Base-by-base conservation (phyloP, 2,888 invertebrate species). In the Parasteatoda lunata region DNA sequence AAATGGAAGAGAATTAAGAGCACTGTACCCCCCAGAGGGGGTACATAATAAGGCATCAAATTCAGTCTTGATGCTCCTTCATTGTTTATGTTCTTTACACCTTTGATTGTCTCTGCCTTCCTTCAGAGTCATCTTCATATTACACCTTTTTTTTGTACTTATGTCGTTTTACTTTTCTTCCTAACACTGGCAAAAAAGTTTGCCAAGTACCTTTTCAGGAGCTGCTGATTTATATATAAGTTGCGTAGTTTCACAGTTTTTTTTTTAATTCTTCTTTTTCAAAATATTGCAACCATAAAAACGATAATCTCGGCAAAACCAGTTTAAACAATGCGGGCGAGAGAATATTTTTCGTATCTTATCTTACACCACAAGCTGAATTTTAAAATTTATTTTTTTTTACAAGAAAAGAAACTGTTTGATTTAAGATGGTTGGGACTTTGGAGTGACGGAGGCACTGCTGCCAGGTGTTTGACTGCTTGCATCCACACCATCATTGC, bases 371-470 rank as follows among this genome's bases (percentile, higher is more conserved):
- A 64, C 59, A 78, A 52, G 49, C 64, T 64, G n/a, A 9, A 49
- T 65, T 81, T 30, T 75, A 47, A 47, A 64, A 64, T 48, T 3
- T 49, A 47, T 48, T 47, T 49, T 8, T 68, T n/a, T 68, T 11
- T 66, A 70, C 49, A 72, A 66, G 73, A 77, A 84, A 45, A 84
- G 77, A 82, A 82, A 51, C 48, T 59, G 54, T 48, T 15, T 11
- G 71, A 73, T 65, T 88, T 89, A 89, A 64, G 89, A 89, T 77
- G 89, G 89, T 66, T 89, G 89, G 49, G 89, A 84, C 69, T 89
- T 89, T 65, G 89, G 84, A 9, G 83, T 87, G 49, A 85, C 70
- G 48, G 86, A 59, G 59, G 71, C 76, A 70, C 78, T 85, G 52
- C 65, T 75, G 30, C 76, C 86, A 4, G 84, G 80, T 68, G 83